Conservation (phyloP, 2,888 invertebrate species). For the Cephus rjabovi region DNA sequence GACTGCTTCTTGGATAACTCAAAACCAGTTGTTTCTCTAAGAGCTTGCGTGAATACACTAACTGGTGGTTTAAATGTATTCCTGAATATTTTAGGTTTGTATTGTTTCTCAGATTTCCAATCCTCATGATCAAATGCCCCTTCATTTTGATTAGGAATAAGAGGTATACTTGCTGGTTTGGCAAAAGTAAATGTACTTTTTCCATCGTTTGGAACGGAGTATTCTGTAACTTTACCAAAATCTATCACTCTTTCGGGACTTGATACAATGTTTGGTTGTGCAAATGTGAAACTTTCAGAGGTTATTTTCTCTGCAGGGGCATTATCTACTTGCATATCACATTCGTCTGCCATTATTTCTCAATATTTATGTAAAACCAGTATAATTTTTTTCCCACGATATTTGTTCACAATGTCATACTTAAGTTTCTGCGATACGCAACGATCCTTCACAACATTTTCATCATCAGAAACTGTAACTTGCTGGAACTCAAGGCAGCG, state of each 20-base stretch:
- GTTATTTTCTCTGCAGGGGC: neutral
- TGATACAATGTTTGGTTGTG: slow-evolving; percentile 37
- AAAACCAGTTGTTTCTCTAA: slow-evolving; percentile 38
- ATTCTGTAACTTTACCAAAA: slow-evolving; percentile 26
- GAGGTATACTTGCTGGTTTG: slow-evolving; percentile 27
- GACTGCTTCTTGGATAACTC: slow-evolving; percentile 44
- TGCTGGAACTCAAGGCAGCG: neutral
- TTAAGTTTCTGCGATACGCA: neutral
- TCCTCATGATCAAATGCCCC: neutral
- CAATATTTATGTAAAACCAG: neutral
- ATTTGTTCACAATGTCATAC: neutral
- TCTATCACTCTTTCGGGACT: slow-evolving; percentile 31
- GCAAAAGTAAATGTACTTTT: slow-evolving; percentile 41
- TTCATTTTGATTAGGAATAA: neutral
- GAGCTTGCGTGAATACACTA: slow-evolving; percentile 39
- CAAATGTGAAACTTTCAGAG: slow-evolving; percentile 40
- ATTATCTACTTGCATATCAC: neutral
- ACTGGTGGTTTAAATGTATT: slow-evolving; percentile 33
- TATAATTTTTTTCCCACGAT: neutral
- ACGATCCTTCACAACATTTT: neutral
- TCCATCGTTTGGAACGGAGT: slow-evolving; percentile 16
- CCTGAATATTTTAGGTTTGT: slow-evolving; percentile 41
- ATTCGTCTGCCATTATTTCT: neutral
- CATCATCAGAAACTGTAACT: neutral
- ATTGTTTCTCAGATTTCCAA: slow-evolving; percentile 18